Base-by-base conservation (phyloP, 2,797 vertebrate genomes). In the Sorex maritimensis region DNA sequence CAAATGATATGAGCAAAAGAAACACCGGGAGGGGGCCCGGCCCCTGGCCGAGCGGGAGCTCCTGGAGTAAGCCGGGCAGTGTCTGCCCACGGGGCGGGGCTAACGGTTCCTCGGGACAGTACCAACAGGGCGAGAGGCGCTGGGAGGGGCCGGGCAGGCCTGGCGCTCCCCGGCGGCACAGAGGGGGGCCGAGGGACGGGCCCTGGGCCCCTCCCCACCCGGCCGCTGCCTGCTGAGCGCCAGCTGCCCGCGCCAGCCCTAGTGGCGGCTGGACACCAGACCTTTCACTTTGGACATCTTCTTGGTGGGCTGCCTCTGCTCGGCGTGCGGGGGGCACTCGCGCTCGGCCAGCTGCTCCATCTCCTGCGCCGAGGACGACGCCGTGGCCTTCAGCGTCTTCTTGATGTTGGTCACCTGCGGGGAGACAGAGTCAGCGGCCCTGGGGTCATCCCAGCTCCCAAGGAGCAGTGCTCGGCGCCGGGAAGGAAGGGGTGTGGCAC, bases 241-340 rank as follows among this genome's bases (percentile, higher is more conserved):
- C 97, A 94, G 90, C 95, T 95, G 94, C 96, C 96, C 96, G 94
- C 81, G 95, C 78, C 79, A 6, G 97, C 97, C 97, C 98, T 98
- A 98, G 98, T 98, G 98, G 96, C 98, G 98, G 97, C 98, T 98
- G 96, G 98, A 98, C 83, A 98, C 98, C 97, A 98, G 98, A 97
- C 98, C 98, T 98, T 98, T 98, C 97, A 98, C 98, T 98, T 99
- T 98, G 97, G 98, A 98, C 97, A 98, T 98, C 97, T 98, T 98
- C 97, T 98, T 98, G 95, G 97, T 97, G 90, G 98, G 97, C 92
- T 98, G 98, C 95, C 98, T 97, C 97, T 98, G 98, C 97, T 98
- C 98, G n/a, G 98, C 88, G 12, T 98, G 98, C 34, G 98, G 97
- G 49, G 98, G 98, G 63, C 98, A 98, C 91, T 98, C 98, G 95